Base-by-base conservation (phyloP, 2,888 invertebrate genomes). In the Drosophila mercatorum region DNA sequence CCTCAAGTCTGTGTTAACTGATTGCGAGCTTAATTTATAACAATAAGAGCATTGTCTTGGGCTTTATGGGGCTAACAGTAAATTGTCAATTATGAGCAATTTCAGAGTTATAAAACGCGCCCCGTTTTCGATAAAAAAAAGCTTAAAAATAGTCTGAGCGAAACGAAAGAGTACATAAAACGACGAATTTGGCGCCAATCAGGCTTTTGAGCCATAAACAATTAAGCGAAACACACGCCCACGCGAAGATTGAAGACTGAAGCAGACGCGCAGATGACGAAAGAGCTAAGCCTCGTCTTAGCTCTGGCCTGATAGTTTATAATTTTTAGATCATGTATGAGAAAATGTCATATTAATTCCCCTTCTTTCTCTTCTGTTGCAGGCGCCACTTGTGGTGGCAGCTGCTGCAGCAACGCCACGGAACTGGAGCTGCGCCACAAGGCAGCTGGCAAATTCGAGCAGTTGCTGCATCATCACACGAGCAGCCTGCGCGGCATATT, bases 401-500 rank as follows among this genome's bases (percentile, higher is more conserved):
- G 90, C 76, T 93, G 93, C 57, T 93, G 93, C 83, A 90, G 90
- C 63, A 92, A 92, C 79, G 80, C 90, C 76, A 93, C 93, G 14
- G 93, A 93, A 82, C 78, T 80, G 72, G 91, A 93, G 67, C 82
- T 93, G 73, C 90, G 90, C 68, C 86, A 90, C 69, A 92, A 91
- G 76, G 91, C 93, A 44, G 90, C 92, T 49, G 81, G 83, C 44
- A 91, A 95, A 86, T 96, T 97, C 85, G 95, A 95, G 88, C 94
- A 94, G 74, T 94, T 96, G 85, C 94, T 96, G 75, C 94, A 95
- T 75, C 95, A 95, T 91, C 95, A 96, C 81, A 95, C 96, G 66
- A 94, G 95, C 89, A 95, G 96, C 80, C 94, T 97, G 69, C 95
- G 96, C 80, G 97, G 96, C 80, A 94, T 96, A 69, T 94, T 97